Conservation (phyloP, 2,113 vertebrate genomes). For the Gasterosteus nipponicus region DNA sequence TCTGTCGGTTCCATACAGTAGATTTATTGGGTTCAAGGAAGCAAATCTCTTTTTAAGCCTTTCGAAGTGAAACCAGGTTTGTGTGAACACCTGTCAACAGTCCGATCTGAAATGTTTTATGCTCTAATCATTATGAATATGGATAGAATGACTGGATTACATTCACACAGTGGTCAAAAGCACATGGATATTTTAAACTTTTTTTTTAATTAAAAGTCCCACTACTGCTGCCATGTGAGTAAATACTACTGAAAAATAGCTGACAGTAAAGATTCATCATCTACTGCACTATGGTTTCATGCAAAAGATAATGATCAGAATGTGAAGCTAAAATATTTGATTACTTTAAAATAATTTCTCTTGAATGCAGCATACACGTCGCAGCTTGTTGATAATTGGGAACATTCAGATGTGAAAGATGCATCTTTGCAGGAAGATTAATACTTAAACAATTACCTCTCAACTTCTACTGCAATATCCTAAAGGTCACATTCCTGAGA, state of each 20-base stretch:
- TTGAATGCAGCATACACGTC: background rate
- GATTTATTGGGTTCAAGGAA: slow-evolving; percentile 31
- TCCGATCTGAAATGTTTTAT: background rate
- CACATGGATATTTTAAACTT: background rate
- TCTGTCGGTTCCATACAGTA: slow-evolving; percentile 23
- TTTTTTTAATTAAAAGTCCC: background rate
- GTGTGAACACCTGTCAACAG: slow-evolving; percentile 7
- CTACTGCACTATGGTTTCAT: background rate
- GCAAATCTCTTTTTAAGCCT: slow-evolving; percentile 21
- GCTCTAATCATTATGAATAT: slow-evolving; percentile 11
- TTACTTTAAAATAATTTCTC: background rate
- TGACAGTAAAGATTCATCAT: background rate
- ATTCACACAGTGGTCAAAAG: background rate
- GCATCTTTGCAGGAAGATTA: background rate
- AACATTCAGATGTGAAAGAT: background rate
- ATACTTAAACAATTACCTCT: background rate
- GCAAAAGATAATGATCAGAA: background rate
- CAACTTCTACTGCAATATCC: background rate
- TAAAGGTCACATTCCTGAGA: too few relatives aligned
- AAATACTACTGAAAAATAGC: background rate
- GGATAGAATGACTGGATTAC: background rate
- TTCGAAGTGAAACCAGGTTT: slow-evolving; percentile 20
- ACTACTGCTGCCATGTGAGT: too few relatives aligned
- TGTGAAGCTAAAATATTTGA: background rate
- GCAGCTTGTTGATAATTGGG: background rate